phyloP scores from a whole-genome alignment of 2,888 invertebrate genomes.

The Rhodophaea formosa region DNA sequence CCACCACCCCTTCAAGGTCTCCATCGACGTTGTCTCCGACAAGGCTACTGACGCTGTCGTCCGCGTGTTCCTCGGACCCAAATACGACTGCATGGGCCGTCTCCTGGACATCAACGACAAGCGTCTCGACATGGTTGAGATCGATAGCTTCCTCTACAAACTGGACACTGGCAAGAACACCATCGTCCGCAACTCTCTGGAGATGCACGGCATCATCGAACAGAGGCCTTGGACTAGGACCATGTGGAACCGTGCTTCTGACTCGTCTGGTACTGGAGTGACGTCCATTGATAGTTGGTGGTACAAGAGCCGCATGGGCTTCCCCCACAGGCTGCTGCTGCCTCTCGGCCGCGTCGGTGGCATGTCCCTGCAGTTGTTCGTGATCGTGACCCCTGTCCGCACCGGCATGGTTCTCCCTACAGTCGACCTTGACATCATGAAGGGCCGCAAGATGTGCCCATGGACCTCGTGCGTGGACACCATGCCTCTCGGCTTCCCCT shows the following conservation, averaged over 20 bases:
- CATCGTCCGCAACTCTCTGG: constrained; percentile 84
- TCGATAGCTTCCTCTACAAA: constrained; percentile 80
- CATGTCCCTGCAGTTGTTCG: constrained; percentile 82
- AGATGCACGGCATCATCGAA: constrained; percentile 83
- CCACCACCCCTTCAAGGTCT: constrained; percentile 83
- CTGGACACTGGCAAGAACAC: constrained; percentile 85
- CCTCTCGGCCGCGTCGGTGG: constrained; percentile 86
- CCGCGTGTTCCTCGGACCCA: constrained; percentile 86
- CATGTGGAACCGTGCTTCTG: constrained; percentile 44
- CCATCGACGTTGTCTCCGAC: constrained; percentile 79
- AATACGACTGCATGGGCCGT: constrained; percentile 84
- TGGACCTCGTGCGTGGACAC: constrained; percentile 82
- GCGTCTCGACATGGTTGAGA: constrained; percentile 68
- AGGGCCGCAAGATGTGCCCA: constrained; percentile 76
- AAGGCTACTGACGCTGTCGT: constrained; percentile 82
- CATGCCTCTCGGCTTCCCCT: constrained; percentile 87
- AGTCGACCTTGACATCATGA: constrained; percentile 70
- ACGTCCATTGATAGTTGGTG: constrained; percentile 78
- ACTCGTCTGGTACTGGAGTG: constrained; percentile 68
- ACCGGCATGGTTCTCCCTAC: constrained; percentile 66
- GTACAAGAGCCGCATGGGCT: constrained; percentile 78
- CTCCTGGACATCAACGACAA: constrained; percentile 73
- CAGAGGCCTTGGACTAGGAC: constrained; percentile 79
- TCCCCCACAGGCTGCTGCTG: constrained; percentile 85
- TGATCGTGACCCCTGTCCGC: constrained; percentile 81